A percentile compares a stretch with the other conserved stretches of the same genome.
Evolutionary conservation across 23 tunicate genomes (phyloP).

Genomic region (Diplosoma virens): DNA sequence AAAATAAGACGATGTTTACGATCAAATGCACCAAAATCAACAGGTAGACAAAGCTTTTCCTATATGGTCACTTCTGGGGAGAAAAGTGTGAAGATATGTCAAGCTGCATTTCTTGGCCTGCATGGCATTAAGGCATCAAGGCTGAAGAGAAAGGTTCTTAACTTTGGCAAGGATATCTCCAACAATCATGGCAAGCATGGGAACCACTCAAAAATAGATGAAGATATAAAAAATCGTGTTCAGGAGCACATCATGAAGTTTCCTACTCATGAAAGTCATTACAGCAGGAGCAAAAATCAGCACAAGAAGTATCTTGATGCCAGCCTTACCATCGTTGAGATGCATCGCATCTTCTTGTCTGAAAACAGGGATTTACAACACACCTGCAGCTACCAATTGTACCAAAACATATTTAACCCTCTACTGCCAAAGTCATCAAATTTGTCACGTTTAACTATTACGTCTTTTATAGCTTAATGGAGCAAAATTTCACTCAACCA

Average conservation of each 20-base stretch:
- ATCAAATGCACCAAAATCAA: too few relatives aligned
- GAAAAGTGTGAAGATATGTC: constrained; percentile 1
- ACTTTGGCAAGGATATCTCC: constrained; percentile 1
- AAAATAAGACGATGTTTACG: too few relatives aligned
- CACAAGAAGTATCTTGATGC: constrained; percentile 12
- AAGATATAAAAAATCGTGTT: constrained; percentile 2
- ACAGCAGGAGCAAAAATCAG: constrained; percentile 11
- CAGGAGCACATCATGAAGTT: constrained; percentile 1
- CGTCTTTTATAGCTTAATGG: too few relatives aligned
- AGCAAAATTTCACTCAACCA: too few relatives aligned
- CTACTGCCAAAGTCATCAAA: too few relatives aligned
- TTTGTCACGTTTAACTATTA: too few relatives aligned
- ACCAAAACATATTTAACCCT: constrained; percentile 15
- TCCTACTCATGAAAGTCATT: constrained; percentile 20
- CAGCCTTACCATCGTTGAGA: background rate
- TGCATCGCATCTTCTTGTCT: constrained; percentile 4
- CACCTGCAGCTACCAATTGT: constrained; percentile 5
- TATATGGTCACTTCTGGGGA: too few relatives aligned
- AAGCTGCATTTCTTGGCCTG: constrained; percentile 28
- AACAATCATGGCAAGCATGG: constrained; percentile 20
- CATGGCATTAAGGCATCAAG: constrained; percentile 25
- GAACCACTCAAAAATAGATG: constrained; percentile 8
- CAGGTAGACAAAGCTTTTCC: too few relatives aligned
- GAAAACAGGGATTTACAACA: constrained; percentile 8
- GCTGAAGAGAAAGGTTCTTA: constrained; percentile 4